Conservation (phyloP, 2,113 vertebrate species). For the Zapus hudsonius region DNA sequence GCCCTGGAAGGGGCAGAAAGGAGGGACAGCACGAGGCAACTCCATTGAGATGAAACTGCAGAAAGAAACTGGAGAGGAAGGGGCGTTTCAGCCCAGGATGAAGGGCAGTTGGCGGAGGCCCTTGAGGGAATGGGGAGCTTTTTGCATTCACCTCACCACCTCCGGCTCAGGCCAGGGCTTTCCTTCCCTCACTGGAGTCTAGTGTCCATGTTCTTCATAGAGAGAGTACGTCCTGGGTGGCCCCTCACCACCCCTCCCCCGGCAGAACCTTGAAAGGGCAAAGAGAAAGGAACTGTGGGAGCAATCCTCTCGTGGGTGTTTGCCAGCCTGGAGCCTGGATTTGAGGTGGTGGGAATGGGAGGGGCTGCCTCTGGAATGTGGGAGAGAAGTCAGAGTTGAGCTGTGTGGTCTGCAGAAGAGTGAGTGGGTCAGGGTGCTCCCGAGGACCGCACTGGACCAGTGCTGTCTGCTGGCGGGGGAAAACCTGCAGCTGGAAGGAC, state of each 20-base stretch:
- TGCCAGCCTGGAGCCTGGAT: constrained; percentile 54
- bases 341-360: constrained; percentile 67
- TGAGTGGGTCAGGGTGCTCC: neutral
- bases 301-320: constrained; percentile 64
- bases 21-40: neutral
- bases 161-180: neutral
- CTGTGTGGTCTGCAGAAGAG: neutral
- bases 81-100: neutral
- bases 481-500: neutral
- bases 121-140: neutral
- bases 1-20: constrained; percentile 45
- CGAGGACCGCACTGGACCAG: neutral
- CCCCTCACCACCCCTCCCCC: constrained; percentile 4
- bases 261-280: constrained; percentile 69
- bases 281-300: constrained; percentile 72
- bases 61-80: neutral
- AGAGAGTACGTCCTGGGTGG: neutral
- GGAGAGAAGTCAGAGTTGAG: constrained; percentile 13
- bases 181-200: neutral
- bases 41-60: neutral
- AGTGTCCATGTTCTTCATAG: neutral
- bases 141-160: neutral
- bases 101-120: neutral
- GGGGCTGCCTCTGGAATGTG: constrained; percentile 60
- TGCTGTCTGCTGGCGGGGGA: neutral